phyloP scores from a whole-genome alignment of 2,888 invertebrate genomes.

The Criorhina ranunculi region DNA sequence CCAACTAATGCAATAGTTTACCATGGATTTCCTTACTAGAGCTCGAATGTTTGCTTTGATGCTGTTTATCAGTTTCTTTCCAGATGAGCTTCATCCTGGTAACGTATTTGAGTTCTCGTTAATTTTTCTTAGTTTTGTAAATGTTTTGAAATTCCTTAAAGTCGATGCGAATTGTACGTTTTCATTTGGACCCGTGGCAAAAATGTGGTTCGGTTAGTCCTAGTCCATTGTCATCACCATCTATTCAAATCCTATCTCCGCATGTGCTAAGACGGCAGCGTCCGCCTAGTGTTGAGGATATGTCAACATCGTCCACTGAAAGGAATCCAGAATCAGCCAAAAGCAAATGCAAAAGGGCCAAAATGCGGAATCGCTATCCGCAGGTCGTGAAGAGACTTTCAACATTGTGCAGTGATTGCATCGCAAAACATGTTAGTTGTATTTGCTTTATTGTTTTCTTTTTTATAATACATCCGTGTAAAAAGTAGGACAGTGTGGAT shows the following conservation, averaged over 20 bases:
- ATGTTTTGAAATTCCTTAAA: slow-evolving; percentile 52
- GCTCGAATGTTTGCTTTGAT: slow-evolving; percentile 38
- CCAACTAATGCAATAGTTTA: slow-evolving; percentile 6
- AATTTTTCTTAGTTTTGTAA: slow-evolving; percentile 44
- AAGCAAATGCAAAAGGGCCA: slow-evolving; percentile 76
- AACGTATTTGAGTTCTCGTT: slow-evolving; percentile 39
- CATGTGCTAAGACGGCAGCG: slow-evolving; percentile 83
- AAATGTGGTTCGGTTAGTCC: slow-evolving; percentile 82
- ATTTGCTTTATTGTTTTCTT: slow-evolving; percentile 27
- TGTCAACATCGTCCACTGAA: slow-evolving; percentile 77
- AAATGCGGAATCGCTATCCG: slow-evolving; percentile 84
- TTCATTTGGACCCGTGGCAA: slow-evolving; percentile 84
- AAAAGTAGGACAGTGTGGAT: not conserved
- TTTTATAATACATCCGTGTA: slow-evolving; percentile 6
- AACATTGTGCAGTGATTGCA: slow-evolving; percentile 86
- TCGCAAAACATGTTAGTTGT: slow-evolving; percentile 85
- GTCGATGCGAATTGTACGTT: slow-evolving; percentile 84
- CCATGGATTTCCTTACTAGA: slow-evolving; percentile 12
- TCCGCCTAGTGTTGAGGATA: slow-evolving; percentile 82
- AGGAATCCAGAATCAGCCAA: slow-evolving; percentile 66
- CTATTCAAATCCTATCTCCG: slow-evolving; percentile 82
- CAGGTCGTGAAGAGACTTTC: slow-evolving; percentile 85
- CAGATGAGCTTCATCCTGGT: slow-evolving; percentile 78
- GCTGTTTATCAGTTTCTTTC: slow-evolving; percentile 80
- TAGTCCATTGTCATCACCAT: slow-evolving; percentile 82